Conservation (phyloP, 1,140 invertebrate species). For the Procambarus virginalis region DNA sequence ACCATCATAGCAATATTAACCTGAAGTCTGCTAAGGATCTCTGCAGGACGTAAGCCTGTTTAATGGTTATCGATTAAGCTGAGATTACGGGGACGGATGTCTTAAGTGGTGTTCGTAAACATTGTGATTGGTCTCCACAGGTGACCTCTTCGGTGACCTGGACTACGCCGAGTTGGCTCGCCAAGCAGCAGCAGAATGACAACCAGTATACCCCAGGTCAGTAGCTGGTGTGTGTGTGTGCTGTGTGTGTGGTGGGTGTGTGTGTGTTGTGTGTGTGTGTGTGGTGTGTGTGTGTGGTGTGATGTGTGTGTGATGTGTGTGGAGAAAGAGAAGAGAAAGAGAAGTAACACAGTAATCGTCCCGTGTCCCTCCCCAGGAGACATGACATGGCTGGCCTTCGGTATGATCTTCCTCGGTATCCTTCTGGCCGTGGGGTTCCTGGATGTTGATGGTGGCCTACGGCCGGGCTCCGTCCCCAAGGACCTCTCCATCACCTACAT, state of each 20-base stretch:
- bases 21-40: too few relatives aligned
- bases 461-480: conserved; percentile 41
- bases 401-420: conserved; percentile 84
- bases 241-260: too few relatives aligned
- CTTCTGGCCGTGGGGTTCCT: conserved; percentile 79
- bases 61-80: too few relatives aligned
- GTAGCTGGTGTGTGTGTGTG: neutral
- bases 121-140: conserved; percentile 16
- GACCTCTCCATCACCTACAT: conserved; percentile 12
- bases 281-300: too few relatives aligned
- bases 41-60: too few relatives aligned
- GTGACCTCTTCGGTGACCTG: conserved; percentile 58
- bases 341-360: too few relatives aligned
- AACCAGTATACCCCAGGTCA: conserved; percentile 63
- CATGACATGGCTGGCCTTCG: conserved; percentile 63
- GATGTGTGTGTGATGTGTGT: too few relatives aligned
- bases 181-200: conserved; percentile 27
- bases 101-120: too few relatives aligned
- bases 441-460: conserved; percentile 30
- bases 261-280: too few relatives aligned
- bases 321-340: too few relatives aligned
- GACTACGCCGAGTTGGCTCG: conserved; percentile 60
- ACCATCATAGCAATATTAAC: too few relatives aligned
- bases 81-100: too few relatives aligned
- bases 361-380: conserved; percentile 75